These are phyloP conservation scores for Linhomoeus sp. DNA, from an alignment of 2,888 invertebrate genomes.

Conservation along the genomic window DNA sequence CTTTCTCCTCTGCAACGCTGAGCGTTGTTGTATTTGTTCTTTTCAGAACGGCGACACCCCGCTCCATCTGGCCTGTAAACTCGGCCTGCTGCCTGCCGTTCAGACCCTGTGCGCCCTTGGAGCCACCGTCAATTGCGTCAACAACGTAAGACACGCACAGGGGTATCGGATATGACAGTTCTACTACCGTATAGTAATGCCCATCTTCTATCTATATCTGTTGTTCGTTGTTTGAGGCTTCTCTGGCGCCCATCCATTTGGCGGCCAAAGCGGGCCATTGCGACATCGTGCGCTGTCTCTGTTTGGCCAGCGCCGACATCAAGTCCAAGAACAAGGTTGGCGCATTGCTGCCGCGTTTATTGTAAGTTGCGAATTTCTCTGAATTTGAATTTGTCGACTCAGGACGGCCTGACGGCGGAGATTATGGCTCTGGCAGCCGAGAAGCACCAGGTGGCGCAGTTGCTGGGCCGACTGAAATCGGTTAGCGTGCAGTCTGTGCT, in stretches of 20 bases:
- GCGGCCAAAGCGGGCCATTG: slow-evolving; percentile 50
- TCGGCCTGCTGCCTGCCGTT: slow-evolving; percentile 39
- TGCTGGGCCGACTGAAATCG: slow-evolving; percentile 44
- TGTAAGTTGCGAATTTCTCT: neutral
- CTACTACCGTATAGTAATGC: neutral
- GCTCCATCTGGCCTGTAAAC: slow-evolving; percentile 40
- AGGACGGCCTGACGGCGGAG: slow-evolving; percentile 50
- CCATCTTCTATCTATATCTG: neutral
- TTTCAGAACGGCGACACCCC: slow-evolving; percentile 40
- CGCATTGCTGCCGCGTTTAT: neutral
- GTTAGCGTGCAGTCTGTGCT: slow-evolving; percentile 29
- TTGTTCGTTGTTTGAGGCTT: too few species aligned
- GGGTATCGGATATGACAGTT: too few species aligned
- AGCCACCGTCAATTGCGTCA: slow-evolving; percentile 43
- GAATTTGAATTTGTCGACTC: neutral
- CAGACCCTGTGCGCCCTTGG: slow-evolving; percentile 42
- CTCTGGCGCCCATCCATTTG: slow-evolving; percentile 42
- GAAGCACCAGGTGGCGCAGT: slow-evolving; percentile 45
- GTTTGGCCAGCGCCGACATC: slow-evolving; percentile 46
- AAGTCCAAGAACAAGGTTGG: slow-evolving; percentile 11
- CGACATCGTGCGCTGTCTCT: slow-evolving; percentile 47
- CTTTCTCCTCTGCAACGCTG: too few species aligned
- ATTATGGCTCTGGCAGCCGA: slow-evolving; percentile 55
- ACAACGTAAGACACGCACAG: slow-evolving; percentile 29
- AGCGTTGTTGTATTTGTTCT: too few species aligned